Evolutionary conservation across 2,888 invertebrate species (phyloP).

Genomic region (Orchestes rusci): DNA sequence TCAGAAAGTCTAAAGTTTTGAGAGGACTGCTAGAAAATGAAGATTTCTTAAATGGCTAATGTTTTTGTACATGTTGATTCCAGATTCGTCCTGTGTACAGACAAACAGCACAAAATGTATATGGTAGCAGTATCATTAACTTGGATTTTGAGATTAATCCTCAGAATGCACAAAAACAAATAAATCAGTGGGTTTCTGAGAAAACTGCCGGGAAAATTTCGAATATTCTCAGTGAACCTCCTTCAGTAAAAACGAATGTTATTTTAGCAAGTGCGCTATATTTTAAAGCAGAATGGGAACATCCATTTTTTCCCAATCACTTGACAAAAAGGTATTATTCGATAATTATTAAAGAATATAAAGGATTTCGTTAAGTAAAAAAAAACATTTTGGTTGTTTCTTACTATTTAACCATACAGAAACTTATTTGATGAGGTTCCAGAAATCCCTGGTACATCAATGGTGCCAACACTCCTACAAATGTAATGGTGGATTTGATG

Average conservation of each 20-base stretch:
- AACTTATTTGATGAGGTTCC: constrained; percentile 29
- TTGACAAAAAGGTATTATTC: constrained; percentile 53
- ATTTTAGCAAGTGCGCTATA: constrained; percentile 63
- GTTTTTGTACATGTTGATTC: no score
- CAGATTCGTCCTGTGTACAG: constrained; percentile 49
- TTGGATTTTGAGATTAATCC: constrained; percentile 49
- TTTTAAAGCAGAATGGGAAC: constrained; percentile 64
- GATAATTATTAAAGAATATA: no score
- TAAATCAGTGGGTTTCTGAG: constrained; percentile 59
- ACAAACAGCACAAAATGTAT: constrained; percentile 48
- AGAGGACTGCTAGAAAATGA: no score
- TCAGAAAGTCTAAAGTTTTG: no score
- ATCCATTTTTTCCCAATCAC: constrained; percentile 21
- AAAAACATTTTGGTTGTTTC: no score
- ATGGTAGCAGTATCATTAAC: constrained; percentile 50
- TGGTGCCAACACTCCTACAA: constrained; percentile 42
- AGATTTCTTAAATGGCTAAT: no score
- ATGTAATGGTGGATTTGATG: constrained; percentile 57
- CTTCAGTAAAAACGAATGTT: constrained; percentile 50
- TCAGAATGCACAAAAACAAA: constrained; percentile 41
- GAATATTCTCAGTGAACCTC: constrained; percentile 49
- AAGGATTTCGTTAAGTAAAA: no score
- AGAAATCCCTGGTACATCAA: constrained; percentile 53
- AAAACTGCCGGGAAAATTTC: constrained; percentile 57
- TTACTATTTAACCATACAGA: no score